Evolutionary conservation across 2,888 invertebrate species (phyloP).

Genomic region (Lasioglossum lativentre): DNA sequence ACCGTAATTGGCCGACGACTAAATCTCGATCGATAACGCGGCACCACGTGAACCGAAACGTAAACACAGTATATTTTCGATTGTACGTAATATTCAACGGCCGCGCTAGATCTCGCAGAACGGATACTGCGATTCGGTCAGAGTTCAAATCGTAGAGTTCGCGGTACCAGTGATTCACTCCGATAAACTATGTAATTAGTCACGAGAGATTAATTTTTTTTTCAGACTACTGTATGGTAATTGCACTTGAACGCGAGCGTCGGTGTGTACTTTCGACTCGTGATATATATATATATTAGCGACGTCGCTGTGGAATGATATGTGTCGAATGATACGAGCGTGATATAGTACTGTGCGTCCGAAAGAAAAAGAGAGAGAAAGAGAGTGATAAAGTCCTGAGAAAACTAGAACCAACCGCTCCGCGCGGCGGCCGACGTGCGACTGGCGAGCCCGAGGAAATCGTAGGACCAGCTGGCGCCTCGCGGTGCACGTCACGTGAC

Average conservation of each 20-base stretch:
- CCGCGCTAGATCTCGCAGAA: too few species aligned
- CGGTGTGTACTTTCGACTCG: background rate
- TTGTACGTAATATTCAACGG: too few species aligned
- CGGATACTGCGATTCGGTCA: background rate
- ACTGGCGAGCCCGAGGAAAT: slow-evolving; percentile 59
- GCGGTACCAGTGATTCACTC: background rate
- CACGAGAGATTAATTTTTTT: background rate
- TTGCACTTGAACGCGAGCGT: background rate
- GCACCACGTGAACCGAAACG: slow-evolving; percentile 2
- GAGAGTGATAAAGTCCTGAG: fast-evolving
- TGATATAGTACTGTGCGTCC: background rate
- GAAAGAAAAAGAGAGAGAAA: too few species aligned
- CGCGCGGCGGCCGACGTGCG: slow-evolving; percentile 66
- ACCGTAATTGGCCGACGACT: background rate
- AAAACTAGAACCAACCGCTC: slow-evolving; percentile 26
- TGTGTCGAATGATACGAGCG: background rate
- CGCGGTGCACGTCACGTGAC: slow-evolving; percentile 51
- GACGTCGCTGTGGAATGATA: background rate
- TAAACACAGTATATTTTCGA: too few species aligned
- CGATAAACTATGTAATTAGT: background rate
- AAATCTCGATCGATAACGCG: background rate
- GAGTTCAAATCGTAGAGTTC: background rate
- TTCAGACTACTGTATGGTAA: background rate
- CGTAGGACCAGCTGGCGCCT: slow-evolving; percentile 61
- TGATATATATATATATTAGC: background rate